phyloP scores from a whole-genome alignment of 2,888 invertebrate species.

The Drosophila ezoana region DNA sequence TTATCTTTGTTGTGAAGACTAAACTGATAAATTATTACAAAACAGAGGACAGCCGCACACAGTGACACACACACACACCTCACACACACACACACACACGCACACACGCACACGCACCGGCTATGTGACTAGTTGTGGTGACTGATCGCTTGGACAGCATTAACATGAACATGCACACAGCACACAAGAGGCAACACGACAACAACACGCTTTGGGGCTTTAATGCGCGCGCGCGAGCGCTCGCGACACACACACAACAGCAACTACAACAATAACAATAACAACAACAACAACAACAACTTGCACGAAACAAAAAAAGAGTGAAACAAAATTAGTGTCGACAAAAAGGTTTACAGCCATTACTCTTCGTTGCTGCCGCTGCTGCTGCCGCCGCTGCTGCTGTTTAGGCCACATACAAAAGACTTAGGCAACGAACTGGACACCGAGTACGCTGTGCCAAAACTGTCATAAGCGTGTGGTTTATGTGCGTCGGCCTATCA shows the following conservation, averaged over 20 bases:
- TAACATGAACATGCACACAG: constrained; percentile 75
- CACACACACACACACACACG: constrained; percentile 2
- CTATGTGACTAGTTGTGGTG: constrained; percentile 60
- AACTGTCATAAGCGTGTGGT: constrained; percentile 78
- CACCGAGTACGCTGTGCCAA: constrained; percentile 64
- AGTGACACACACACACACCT: constrained; percentile 16
- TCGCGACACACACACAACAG: constrained; percentile 55
- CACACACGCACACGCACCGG: not conserved
- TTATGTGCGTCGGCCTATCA: constrained; percentile 72
- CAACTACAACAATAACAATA: constrained; percentile 16
- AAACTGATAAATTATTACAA: constrained; percentile 85
- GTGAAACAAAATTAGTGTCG: constrained; percentile 83
- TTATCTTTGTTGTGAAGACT: constrained; percentile 83
- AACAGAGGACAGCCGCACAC: constrained; percentile 78
- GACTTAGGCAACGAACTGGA: constrained; percentile 75
- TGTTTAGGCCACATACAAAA: constrained; percentile 70
- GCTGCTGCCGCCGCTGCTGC: constrained; percentile 54
- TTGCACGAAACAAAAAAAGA: constrained; percentile 29
- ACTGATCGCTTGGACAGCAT: constrained; percentile 80
- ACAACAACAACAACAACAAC: constrained; percentile 12
- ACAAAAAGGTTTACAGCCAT: constrained; percentile 84
- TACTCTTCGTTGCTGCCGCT: constrained; percentile 77
- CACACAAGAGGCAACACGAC: constrained; percentile 48
- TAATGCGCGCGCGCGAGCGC: constrained; percentile 76
- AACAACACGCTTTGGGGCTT: constrained; percentile 67